phyloP scores from a whole-genome alignment of 2,888 invertebrate species.

The Drosophila austrosaltans region DNA sequence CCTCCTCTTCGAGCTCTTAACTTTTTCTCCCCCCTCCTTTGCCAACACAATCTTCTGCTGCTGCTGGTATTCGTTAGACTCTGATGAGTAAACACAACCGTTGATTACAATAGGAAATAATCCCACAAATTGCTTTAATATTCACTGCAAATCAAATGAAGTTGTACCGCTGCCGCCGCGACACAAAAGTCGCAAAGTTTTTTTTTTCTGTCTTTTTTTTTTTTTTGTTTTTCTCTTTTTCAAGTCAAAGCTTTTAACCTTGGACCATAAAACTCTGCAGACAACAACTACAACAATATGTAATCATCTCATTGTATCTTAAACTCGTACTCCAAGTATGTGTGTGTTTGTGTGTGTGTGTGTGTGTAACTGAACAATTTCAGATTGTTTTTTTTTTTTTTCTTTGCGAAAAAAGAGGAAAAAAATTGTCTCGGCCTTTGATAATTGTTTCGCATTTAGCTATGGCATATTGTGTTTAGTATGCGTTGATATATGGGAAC shows the following conservation, averaged over 20 bases:
- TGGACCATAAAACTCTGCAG: slow-evolving; percentile 75
- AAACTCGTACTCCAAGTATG: slow-evolving; percentile 48
- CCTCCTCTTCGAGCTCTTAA: background rate
- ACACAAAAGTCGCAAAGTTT: slow-evolving; percentile 68
- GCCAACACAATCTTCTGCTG: background rate
- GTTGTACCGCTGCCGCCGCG: slow-evolving; percentile 60
- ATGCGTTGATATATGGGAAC: slow-evolving; percentile 53
- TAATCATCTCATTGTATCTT: slow-evolving; percentile 78
- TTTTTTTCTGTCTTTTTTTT: slow-evolving; percentile 7
- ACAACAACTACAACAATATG: slow-evolving; percentile 65
- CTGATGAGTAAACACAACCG: slow-evolving; percentile 68
- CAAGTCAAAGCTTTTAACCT: slow-evolving; percentile 75
- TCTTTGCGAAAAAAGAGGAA: slow-evolving; percentile 58
- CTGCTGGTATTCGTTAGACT: slow-evolving; percentile 6
- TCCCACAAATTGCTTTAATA: slow-evolving; percentile 80
- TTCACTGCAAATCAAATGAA: slow-evolving; percentile 80
- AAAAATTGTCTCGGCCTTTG: slow-evolving; percentile 45
- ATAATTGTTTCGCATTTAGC: slow-evolving; percentile 74
- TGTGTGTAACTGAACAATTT: slow-evolving; percentile 68
- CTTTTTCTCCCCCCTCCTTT: background rate
- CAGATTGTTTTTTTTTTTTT: slow-evolving; percentile 5
- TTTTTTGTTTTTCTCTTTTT: slow-evolving; percentile 43
- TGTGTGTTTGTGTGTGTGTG: slow-evolving; percentile 60
- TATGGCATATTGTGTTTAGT: slow-evolving; percentile 70
- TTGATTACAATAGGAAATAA: slow-evolving; percentile 80